Evolutionary conservation across 2,888 invertebrate genomes (phyloP).

Genomic region (Tipula helvola): DNA sequence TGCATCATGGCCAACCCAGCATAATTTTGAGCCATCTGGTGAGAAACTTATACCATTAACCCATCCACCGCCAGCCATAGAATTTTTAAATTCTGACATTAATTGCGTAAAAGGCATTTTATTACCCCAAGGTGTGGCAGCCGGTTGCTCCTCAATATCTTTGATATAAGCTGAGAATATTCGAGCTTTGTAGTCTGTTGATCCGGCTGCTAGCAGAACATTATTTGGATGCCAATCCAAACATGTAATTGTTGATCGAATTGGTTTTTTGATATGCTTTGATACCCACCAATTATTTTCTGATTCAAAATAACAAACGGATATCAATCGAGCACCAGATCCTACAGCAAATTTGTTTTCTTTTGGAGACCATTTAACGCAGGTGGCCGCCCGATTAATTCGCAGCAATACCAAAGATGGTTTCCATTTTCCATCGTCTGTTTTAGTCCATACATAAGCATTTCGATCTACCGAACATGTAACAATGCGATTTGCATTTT

Average conservation of each 20-base stretch:
- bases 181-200: constrained; percentile 89
- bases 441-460: constrained; percentile 96
- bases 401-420: constrained; percentile 89
- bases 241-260: constrained; percentile 90
- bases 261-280: constrained; percentile 97
- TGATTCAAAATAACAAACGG: constrained; percentile 95
- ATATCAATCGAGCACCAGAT: constrained; percentile 88
- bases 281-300: constrained; percentile 99
- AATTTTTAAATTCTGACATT: constrained; percentile 83
- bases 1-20: constrained; percentile 97
- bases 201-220: constrained; percentile 84
- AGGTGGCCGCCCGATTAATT: constrained; percentile 95
- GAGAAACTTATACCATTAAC: constrained; percentile 93
- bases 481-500: constrained; percentile 92
- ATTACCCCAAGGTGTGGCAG: constrained; percentile 82
- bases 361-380: constrained; percentile 97
- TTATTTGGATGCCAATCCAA: constrained; percentile 99
- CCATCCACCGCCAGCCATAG: constrained; percentile 88
- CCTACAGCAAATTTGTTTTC: constrained; percentile 99
- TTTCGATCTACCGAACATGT: constrained; percentile 97
- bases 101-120: constrained; percentile 76
- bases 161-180: constrained; percentile 96
- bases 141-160: constrained; percentile 88
- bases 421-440: constrained; percentile 84
- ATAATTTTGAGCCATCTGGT: constrained; percentile 85